These are phyloP conservation scores for Lycorma delicatula DNA, from an alignment of 1,140 invertebrate genomes.

Conservation along the genomic window DNA sequence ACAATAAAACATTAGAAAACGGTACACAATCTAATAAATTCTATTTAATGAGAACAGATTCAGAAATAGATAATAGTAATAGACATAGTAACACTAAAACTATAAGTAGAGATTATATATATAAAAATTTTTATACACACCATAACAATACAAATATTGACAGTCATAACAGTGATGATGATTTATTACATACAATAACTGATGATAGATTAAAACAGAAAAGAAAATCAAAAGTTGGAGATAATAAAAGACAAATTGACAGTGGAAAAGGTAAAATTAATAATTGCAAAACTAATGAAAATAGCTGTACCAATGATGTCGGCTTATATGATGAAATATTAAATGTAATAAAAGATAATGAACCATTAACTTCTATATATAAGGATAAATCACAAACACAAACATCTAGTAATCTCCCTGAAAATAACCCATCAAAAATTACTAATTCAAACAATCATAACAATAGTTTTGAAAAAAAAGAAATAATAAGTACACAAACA, in stretches of 20 bases:
- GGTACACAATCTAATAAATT: no score
- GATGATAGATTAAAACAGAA: background rate
- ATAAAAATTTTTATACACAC: no score
- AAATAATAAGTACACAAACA: no score
- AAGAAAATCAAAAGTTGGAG: background rate
- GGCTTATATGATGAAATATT: constrained; percentile 1
- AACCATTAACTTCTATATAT: background rate
- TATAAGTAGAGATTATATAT: no score
- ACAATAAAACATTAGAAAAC: background rate
- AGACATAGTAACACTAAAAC: no score
- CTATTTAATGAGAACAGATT: no score
- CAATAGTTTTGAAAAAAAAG: no score
- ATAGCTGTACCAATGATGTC: background rate
- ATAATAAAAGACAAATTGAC: background rate
- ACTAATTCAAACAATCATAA: no score
- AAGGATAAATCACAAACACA: no score
- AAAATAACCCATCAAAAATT: no score
- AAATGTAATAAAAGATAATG: background rate
- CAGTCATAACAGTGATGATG: background rate
- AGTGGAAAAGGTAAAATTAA: background rate
- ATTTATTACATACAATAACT: background rate
- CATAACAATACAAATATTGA: background rate
- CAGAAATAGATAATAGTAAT: no score
- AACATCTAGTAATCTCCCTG: no score
- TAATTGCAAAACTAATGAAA: background rate